Evolutionary conservation across 2,888 invertebrate genomes (phyloP), one percentile per base, ranked within the genome.

Genomic region (Drosophila suboccidentalis): DNA sequence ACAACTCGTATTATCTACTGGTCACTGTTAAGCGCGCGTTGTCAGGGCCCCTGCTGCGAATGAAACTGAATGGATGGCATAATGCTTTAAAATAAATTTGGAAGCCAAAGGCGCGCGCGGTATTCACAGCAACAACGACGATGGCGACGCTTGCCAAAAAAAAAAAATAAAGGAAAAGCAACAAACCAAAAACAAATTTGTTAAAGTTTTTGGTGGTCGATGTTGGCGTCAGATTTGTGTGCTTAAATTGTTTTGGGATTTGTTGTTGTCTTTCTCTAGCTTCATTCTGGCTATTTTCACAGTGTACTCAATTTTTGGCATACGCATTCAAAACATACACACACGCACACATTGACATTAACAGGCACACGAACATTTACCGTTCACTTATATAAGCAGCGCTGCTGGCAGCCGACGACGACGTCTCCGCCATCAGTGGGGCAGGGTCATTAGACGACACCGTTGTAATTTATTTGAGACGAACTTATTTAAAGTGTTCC

Each of bases 41-140:
- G 73, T 64, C 70, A 70, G 72, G 61, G 54, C 53, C 64, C 77
- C 71, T 70, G 59, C 74, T 66, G 75, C 58, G 61, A 61, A 49
- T 36, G 41, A 70, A 71, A 79, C 60, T 73, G 67, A 89, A 74
- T 71, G 75, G 75, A 87, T 87, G 87, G 90, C 87, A 87, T 87
- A 87, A 87, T 90, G 77, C 89, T 90, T 77, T 90, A 90, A 87
- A 90, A 90, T 87, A 88, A 90, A 90, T 90, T 90, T 88, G 80
- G 75, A 80, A 90, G 89, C 71, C 55, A 38, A 73, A 59, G 38
- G 53, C 72, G 57, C 54, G 59, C 43, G 54, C 61, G 61, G 47
- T 34, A 50, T 17, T 19, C 34, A 10, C 15, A 47, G 36, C 51
- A 63, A 50, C 63, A 49, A 57, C 64, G 61, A 51, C 61, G 51